phyloP scores from a whole-genome alignment of 2,888 invertebrate species.

The Platycnemis pennipes region DNA sequence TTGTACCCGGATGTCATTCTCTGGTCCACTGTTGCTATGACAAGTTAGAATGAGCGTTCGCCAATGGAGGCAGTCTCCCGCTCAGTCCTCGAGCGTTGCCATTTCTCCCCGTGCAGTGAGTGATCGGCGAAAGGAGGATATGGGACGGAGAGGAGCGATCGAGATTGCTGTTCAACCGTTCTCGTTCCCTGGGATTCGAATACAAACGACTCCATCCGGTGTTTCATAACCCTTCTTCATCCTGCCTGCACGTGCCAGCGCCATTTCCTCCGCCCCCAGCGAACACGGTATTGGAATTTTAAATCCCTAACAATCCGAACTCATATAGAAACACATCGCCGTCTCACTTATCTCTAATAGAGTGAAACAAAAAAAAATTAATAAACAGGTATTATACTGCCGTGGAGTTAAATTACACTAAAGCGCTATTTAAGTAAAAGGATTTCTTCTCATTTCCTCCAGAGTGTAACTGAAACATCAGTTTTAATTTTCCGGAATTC shows the following conservation, averaged over 20 bases:
- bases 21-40: not conserved
- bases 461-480: no score
- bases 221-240: conserved; percentile 52
- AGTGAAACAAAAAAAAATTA: no score
- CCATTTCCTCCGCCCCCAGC: not conserved
- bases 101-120: not conserved
- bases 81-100: not conserved
- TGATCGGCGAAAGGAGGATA: not conserved
- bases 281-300: no score
- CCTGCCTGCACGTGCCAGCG: not conserved
- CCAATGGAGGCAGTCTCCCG: not conserved
- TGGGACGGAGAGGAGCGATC: conserved; percentile 4
- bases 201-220: conserved; percentile 53
- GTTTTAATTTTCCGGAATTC: no score
- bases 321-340: no score
- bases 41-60: not conserved
- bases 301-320: no score
- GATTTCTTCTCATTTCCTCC: no score
- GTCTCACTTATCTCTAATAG: no score
- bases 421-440: no score
- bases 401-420: no score
- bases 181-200: conserved; percentile 45
- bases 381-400: no score
- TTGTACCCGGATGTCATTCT: not conserved
- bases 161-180: not conserved